Evolutionary conservation across 1,140 invertebrate species (phyloP).

Genomic region (Neodiprion pinetum): DNA sequence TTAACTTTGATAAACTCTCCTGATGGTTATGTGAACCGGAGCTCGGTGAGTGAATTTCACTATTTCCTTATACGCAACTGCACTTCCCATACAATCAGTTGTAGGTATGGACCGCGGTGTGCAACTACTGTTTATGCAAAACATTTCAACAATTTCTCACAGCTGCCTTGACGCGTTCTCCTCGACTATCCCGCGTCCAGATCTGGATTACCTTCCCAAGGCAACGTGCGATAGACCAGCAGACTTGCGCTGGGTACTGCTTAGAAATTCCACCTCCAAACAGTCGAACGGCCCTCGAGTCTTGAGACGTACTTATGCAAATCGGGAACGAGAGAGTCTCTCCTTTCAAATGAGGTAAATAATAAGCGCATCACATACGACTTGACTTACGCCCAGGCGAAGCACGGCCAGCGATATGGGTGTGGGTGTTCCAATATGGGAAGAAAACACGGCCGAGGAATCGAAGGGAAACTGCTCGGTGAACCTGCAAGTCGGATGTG

Average conservation of each 20-base stretch:
- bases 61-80: slow-evolving; percentile 2
- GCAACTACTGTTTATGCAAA: slow-evolving; percentile 1
- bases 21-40: no score
- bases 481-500: neutral
- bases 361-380: neutral
- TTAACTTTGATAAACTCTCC: neutral
- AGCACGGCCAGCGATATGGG: neutral
- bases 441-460: neutral
- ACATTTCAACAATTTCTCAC: neutral
- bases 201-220: slow-evolving; percentile 7
- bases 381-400: neutral
- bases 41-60: neutral
- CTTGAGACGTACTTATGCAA: neutral
- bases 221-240: neutral
- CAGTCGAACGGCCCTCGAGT: neutral
- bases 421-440: neutral
- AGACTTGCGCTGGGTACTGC: neutral
- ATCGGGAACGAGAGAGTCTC: neutral
- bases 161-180: neutral
- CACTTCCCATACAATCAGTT: neutral
- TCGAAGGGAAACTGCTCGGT: neutral
- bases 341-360: neutral
- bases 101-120: neutral
- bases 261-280: neutral
- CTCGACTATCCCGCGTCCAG: neutral